These are phyloP conservation scores for Epizoanthus fatuus DNA, from an alignment of 92 coral and sea anemone species.

Conservation along the genomic window DNA sequence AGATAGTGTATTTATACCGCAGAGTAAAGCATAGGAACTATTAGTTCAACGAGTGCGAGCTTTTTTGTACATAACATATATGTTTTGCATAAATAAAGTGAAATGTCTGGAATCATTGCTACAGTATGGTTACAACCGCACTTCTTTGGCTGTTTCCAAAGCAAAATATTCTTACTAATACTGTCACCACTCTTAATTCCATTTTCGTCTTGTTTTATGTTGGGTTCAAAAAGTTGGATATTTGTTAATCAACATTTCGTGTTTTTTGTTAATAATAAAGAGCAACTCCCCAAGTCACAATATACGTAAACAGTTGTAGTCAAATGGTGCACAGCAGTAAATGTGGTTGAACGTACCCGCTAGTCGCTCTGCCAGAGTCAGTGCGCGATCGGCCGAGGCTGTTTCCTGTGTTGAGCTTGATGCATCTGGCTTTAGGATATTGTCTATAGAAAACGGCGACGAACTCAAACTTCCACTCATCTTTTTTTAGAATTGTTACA, in stretches of 20 bases:
- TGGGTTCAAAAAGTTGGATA: background rate
- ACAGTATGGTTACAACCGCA: background rate
- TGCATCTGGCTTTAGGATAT: conserved; percentile 94
- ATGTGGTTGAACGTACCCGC: conserved; percentile 80
- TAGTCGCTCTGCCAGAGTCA: conserved; percentile 94
- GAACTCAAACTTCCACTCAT: conserved; percentile 83
- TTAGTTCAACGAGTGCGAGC: background rate
- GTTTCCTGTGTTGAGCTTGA: conserved; percentile 77
- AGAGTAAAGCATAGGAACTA: background rate
- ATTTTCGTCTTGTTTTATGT: background rate
- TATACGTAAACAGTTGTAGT: background rate
- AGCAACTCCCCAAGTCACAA: too few relatives aligned
- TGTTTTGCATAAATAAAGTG: background rate
- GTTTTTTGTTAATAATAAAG: background rate
- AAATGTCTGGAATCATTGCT: background rate
- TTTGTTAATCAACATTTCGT: background rate
- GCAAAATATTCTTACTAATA: background rate
- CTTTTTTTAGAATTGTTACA: background rate
- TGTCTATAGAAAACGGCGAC: conserved; percentile 95
- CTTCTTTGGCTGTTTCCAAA: background rate
- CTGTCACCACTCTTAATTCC: background rate
- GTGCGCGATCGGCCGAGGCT: conserved; percentile 93
- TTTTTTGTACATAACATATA: background rate
- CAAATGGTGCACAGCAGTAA: background rate
- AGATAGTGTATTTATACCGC: background rate